Conservation (phyloP, 2,797 vertebrate species). For the Bucorvus abyssinicus region DNA sequence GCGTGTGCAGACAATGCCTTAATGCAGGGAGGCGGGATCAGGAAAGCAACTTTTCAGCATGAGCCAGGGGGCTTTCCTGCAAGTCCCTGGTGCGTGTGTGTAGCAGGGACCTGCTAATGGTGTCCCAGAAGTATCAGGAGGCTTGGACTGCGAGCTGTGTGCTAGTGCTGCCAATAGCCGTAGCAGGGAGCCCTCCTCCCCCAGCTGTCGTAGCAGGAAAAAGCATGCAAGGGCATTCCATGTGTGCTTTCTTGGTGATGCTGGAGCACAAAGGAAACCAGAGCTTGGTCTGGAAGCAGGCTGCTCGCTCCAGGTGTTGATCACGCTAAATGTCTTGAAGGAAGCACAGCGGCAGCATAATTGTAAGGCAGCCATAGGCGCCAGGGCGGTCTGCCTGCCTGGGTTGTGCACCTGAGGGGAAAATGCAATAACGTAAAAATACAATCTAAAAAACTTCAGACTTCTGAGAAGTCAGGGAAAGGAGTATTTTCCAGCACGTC, state of each 20-base stretch:
- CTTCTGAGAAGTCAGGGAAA: neutral
- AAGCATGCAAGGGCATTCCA: neutral
- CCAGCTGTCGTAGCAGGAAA: neutral
- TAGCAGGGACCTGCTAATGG: neutral
- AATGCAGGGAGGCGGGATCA: neutral
- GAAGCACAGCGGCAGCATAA: neutral
- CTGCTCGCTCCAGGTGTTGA: neutral
- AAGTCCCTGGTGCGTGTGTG: neutral
- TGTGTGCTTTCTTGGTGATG: neutral
- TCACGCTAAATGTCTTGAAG: neutral
- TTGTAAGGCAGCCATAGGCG: neutral
- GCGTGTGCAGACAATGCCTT: neutral
- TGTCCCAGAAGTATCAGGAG: neutral
- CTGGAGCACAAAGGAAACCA: neutral
- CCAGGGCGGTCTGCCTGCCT: neutral
- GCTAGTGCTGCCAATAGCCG: neutral
- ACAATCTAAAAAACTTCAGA: neutral
- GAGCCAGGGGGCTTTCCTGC: neutral
- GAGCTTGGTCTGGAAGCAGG: neutral
- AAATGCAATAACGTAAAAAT: neutral
- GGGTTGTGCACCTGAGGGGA: neutral
- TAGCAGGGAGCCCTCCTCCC: neutral
- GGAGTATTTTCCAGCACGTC: neutral
- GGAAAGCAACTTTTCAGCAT: neutral
- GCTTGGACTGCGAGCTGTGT: neutral